A percentile compares a stretch with the other conserved stretches of the same genome.
Evolutionary conservation across 2,113 vertebrate genomes (phyloP).

Genomic region (Hemibates koningsi): DNA sequence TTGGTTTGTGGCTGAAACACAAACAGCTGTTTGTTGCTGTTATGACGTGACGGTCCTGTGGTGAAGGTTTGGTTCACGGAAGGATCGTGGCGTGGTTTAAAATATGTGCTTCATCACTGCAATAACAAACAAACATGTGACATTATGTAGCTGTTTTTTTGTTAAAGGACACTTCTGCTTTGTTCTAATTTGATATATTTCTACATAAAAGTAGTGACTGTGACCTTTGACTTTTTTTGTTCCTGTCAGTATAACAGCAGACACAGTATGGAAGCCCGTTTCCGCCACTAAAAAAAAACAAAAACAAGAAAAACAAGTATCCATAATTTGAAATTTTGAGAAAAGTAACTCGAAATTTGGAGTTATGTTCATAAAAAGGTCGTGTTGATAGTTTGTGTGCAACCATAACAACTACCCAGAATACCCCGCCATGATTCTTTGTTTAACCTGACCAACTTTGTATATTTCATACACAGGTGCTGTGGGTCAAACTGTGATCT

Average conservation of each 20-base stretch:
- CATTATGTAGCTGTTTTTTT: fast-evolving
- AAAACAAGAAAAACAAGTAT: background rate
- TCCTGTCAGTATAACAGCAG: fast-evolving
- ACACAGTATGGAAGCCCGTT: background rate
- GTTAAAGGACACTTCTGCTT: background rate
- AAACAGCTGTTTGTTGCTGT: background rate
- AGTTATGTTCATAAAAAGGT: background rate
- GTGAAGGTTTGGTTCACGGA: background rate
- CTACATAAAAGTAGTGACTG: background rate
- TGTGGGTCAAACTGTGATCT: background rate
- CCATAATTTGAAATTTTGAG: background rate
- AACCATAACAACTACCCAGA: background rate
- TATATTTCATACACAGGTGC: background rate
- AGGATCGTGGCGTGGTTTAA: fast-evolving
- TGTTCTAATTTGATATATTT: background rate
- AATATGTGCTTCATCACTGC: background rate
- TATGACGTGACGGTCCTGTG: fast-evolving
- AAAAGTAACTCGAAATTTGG: background rate
- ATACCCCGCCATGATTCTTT: background rate
- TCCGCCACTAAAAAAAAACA: background rate
- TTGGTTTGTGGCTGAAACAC: background rate
- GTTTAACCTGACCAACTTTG: fast-evolving
- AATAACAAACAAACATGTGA: background rate
- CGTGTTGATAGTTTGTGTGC: background rate
- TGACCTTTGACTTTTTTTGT: background rate